A percentile compares a stretch with the other conserved stretches of the same genome.
Conservation (phyloP, 2,113 vertebrate species). For the Miniopterus natalensis region DNA sequence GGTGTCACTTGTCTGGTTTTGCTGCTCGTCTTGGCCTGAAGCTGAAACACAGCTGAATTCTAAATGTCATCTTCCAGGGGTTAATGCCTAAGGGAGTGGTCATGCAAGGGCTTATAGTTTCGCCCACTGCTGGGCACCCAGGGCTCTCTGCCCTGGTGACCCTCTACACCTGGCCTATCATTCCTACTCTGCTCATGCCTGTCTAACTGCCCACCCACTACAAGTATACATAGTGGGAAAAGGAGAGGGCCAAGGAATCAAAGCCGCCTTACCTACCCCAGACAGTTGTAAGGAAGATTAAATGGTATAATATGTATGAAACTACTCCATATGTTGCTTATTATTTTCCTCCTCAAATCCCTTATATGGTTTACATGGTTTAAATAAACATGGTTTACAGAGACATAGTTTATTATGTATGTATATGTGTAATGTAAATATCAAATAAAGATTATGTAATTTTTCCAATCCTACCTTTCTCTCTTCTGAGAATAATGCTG, state of each 20-base stretch:
- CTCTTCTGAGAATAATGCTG: conserved; percentile 3
- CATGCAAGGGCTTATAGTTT: too few relatives aligned
- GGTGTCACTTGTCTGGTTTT: too few relatives aligned
- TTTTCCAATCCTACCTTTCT: background rate
- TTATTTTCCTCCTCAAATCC: conserved; percentile 18
- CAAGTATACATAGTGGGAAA: background rate
- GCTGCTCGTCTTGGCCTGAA: too few relatives aligned
- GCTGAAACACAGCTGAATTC: too few relatives aligned
- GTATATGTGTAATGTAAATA: background rate
- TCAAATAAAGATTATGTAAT: conserved; percentile 14
- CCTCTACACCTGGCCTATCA: background rate
- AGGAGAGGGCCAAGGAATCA: background rate
- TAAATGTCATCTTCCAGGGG: too few relatives aligned
- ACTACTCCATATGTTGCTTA: background rate
- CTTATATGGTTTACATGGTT: background rate
- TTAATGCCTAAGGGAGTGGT: too few relatives aligned
- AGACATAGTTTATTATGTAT: conserved; percentile 2
- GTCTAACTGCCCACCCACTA: background rate
- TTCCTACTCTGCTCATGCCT: background rate
- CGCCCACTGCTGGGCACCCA: too few relatives aligned
- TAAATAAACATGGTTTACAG: background rate
- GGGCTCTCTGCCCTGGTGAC: too few relatives aligned
- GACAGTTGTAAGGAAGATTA: background rate
- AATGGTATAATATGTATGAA: background rate
- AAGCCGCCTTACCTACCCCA: background rate